Evolutionary conservation across 2,888 invertebrate genomes (phyloP).

Genomic region (Spodoptera littoralis): DNA sequence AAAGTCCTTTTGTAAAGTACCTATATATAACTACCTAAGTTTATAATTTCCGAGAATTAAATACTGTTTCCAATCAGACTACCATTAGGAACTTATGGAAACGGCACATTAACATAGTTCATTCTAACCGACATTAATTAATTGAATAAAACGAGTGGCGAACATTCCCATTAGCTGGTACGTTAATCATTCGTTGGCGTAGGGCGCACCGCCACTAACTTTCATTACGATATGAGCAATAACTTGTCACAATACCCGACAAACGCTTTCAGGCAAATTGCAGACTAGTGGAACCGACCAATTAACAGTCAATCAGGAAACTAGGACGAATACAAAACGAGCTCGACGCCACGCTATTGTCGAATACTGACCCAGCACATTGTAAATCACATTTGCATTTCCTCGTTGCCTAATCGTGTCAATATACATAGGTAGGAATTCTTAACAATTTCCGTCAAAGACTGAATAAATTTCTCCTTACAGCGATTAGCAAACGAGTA

Average conservation of each 20-base stretch:
- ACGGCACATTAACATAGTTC: slow-evolving; percentile 5
- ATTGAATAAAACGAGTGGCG: slow-evolving; percentile 57
- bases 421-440: slow-evolving; percentile 25
- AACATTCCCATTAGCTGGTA: slow-evolving; percentile 62
- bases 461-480: slow-evolving; percentile 51
- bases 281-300: slow-evolving; percentile 41
- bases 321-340: slow-evolving; percentile 43
- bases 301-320: slow-evolving; percentile 56
- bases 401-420: slow-evolving; percentile 52
- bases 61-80: slow-evolving; percentile 15
- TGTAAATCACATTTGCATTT: slow-evolving; percentile 26
- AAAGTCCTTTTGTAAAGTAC: no score
- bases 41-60: no score
- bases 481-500: slow-evolving; percentile 56
- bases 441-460: slow-evolving; percentile 49
- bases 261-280: slow-evolving; percentile 65
- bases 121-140: slow-evolving; percentile 56
- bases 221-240: slow-evolving; percentile 64
- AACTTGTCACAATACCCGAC: slow-evolving; percentile 52
- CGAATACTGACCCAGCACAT: slow-evolving; percentile 20
- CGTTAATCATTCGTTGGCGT: slow-evolving; percentile 58
- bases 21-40: no score
- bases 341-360: slow-evolving; percentile 3
- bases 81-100: slow-evolving; percentile 1
- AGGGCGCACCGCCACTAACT: slow-evolving; percentile 48